phyloP scores from a whole-genome alignment of 2,888 invertebrate genomes.

The Zaprionus bogoriensis region DNA sequence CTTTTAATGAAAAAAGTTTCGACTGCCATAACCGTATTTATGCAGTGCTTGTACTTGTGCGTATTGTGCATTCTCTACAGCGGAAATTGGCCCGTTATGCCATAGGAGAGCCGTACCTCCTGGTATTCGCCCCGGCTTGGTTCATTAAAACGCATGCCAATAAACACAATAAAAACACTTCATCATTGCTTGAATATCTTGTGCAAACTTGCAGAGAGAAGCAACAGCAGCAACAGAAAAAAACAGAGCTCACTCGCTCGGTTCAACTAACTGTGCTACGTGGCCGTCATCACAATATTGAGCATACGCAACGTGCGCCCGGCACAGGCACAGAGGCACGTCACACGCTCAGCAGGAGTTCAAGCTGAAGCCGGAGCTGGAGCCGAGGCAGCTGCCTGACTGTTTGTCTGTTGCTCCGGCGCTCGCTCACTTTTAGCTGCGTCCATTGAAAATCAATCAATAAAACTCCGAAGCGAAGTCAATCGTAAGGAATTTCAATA shows the following conservation, averaged over 20 bases:
- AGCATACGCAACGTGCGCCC: slow-evolving; percentile 70
- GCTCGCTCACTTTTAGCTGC: slow-evolving; percentile 36
- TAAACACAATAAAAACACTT: slow-evolving; percentile 70
- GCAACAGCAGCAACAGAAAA: background rate
- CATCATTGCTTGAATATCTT: slow-evolving; percentile 73
- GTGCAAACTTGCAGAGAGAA: slow-evolving; percentile 51
- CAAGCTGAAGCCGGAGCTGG: slow-evolving; percentile 11
- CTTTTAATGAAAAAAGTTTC: slow-evolving; percentile 75
- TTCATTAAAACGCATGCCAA: slow-evolving; percentile 72
- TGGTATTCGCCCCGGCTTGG: slow-evolving; percentile 28
- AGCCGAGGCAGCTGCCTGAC: slow-evolving; percentile 1
- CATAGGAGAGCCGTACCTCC: slow-evolving; percentile 3
- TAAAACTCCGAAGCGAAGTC: slow-evolving; percentile 72
- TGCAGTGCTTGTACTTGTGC: slow-evolving; percentile 7
- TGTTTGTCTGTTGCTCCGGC: slow-evolving; percentile 33
- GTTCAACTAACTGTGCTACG: slow-evolving; percentile 40
- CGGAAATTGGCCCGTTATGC: slow-evolving; percentile 59
- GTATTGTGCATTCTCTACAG: slow-evolving; percentile 10
- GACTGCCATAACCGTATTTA: slow-evolving; percentile 34
- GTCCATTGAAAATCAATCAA: slow-evolving; percentile 75
- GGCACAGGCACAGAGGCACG: slow-evolving; percentile 26
- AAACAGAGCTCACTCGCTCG: background rate
- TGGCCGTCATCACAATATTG: slow-evolving; percentile 57
- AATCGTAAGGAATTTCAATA: slow-evolving; percentile 67
- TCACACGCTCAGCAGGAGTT: slow-evolving; percentile 3